These are phyloP conservation scores for Prunella strophiata DNA, from an alignment of 2,797 vertebrate species.

Conservation along the genomic window DNA sequence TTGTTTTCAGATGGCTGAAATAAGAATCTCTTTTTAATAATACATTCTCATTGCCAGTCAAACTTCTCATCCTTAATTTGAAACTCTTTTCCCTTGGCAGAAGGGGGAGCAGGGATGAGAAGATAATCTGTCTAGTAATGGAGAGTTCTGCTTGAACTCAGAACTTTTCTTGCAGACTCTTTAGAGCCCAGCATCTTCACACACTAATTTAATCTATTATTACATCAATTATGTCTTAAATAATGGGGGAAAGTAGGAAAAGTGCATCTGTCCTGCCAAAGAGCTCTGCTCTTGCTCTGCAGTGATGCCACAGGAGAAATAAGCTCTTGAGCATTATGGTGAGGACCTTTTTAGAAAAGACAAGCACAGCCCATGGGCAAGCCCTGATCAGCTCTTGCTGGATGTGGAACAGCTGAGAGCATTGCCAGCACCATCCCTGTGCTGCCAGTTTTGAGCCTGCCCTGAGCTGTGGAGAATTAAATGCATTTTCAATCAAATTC, in stretches of 20 bases:
- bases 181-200: neutral
- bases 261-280: neutral
- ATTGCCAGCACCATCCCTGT: neutral
- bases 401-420: accelerated
- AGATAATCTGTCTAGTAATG: neutral
- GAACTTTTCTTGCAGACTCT: neutral
- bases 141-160: neutral
- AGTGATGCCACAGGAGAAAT: neutral
- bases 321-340: neutral
- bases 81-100: neutral
- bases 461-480: conserved; percentile 1
- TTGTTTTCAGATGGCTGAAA: neutral
- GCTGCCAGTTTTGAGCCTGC: neutral
- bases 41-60: neutral
- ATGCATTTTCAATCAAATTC: neutral
- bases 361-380: neutral
- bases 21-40: neutral
- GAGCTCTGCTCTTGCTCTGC: neutral
- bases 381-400: neutral
- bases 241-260: neutral
- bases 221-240: neutral
- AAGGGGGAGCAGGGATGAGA: neutral
- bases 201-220: neutral
- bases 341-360: neutral
- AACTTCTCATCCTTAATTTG: neutral